Base-by-base conservation (phyloP, 2,888 invertebrate genomes). In the Antheraea yamamai region DNA sequence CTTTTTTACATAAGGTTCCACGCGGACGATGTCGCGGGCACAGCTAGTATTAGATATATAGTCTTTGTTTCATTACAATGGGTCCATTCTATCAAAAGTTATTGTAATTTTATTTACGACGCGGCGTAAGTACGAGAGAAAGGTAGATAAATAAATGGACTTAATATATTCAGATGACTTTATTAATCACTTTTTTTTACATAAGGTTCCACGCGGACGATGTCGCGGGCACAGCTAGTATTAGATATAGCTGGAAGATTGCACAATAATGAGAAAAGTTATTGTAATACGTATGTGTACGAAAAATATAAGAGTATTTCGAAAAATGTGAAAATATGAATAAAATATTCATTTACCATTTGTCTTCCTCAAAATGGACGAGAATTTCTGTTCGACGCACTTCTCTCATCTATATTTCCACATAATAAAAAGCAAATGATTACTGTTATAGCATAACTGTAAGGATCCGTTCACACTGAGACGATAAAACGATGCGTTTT, bases 361-460 rank as follows among this genome's bases (percentile, higher is more conserved):
- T 85, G 81, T 85, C 82, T 83, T 82, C 81, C 80, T 83, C 85
- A 76, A 83, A 81, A 78, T 81, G 81, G 79, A 82, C 75, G 78
- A 52, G 77, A 74, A 76, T 77, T 78, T 75, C 76, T 77, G 78
- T 81, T 78, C 81, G 80, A 76, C 81, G 76, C 82, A 79, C 82
- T 79, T 84, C 85, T 86, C 79, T 85, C 84, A 81, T 83, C 85
- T 86, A 81, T 87, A 85, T 85, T 88, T 87, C 86, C 85, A 83
- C 80, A 84, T 87, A 80, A 89, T 89, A 89, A 88, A 89, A 87
- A 86, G 84, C 85, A 87, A 89, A 89, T 86, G 86, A 85, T 85
- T 86, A 84, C 85, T 74, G 72, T 75, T 74, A 76, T 73, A 58
- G 74, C 68, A 51, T 58, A 52, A 66, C 66, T 52, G 39, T 75